phyloP scores from a whole-genome alignment of 2,113 vertebrate genomes.

The Hucho hucho region DNA sequence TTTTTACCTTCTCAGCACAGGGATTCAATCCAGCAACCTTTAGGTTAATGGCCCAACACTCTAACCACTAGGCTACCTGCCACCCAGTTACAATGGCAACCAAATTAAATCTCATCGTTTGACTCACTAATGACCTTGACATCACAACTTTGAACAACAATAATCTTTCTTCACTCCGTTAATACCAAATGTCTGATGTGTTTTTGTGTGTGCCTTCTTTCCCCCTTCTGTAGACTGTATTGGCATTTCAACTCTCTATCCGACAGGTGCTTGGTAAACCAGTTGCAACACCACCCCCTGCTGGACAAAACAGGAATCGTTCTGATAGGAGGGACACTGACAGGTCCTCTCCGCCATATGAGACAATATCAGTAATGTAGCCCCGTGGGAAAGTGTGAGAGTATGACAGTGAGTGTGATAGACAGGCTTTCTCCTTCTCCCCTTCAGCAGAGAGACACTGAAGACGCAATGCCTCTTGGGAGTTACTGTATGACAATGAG shows the following conservation, averaged over 20 bases:
- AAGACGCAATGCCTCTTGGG: conserved; percentile 44
- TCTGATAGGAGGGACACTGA: neutral
- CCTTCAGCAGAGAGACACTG: conserved; percentile 10
- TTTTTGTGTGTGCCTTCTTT: conserved; percentile 35
- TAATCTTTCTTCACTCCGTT: conserved; percentile 65
- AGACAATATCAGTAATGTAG: no score
- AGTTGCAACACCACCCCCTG: conserved; percentile 74
- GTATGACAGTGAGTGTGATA: conserved; percentile 2
- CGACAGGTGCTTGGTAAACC: conserved; percentile 65
- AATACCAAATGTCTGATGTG: conserved; percentile 54
- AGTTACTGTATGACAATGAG: conserved; percentile 20
- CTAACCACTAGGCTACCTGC: no score
- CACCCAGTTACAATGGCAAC: conserved; percentile 33
- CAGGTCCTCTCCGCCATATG: no score
- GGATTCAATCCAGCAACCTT: no score
- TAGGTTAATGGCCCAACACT: no score
- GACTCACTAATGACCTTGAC: conserved; percentile 69
- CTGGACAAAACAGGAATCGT: conserved; percentile 48
- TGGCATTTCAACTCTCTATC: conserved; percentile 69
- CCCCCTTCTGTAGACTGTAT: conserved; percentile 60
- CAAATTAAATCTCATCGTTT: conserved; percentile 60
- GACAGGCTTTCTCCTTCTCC: conserved; percentile 7
- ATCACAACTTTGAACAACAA: conserved; percentile 69
- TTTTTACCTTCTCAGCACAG: no score
- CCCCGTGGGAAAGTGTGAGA: conserved; percentile 1